A percentile compares a stretch with the other conserved stretches of the same genome.
Evolutionary conservation across 2,888 invertebrate genomes (phyloP).

Genomic region (Stenchaetothrips biformis): DNA sequence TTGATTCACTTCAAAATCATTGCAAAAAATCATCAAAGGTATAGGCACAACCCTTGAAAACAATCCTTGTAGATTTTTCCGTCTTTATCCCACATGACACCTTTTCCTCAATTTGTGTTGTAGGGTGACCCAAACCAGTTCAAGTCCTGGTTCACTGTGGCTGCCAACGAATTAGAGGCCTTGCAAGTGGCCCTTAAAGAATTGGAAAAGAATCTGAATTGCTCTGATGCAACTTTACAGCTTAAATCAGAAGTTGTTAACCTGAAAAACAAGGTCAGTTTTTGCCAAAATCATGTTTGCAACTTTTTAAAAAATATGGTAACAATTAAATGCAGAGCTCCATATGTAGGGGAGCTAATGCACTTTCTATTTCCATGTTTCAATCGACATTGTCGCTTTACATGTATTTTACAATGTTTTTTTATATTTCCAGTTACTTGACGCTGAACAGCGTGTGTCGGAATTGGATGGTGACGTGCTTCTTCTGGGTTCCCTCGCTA

Average conservation of each 20-base stretch:
- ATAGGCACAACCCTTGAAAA: too few relatives aligned
- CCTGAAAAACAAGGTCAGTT: conserved; percentile 62
- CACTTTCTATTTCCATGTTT: background rate
- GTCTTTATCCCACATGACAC: too few relatives aligned
- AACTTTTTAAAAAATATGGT: background rate
- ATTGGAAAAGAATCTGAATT: conserved; percentile 60
- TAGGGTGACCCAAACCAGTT: conserved; percentile 49
- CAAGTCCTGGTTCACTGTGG: conserved; percentile 70
- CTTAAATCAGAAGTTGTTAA: conserved; percentile 68
- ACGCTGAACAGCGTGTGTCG: conserved; percentile 64
- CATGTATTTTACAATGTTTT: conserved; percentile 27
- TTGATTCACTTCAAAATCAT: conserved; percentile 66
- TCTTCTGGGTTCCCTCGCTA: conserved; percentile 64
- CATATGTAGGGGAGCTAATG: too few relatives aligned
- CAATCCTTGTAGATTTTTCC: too few relatives aligned
- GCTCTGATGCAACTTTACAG: conserved; percentile 64
- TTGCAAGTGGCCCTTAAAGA: conserved; percentile 65
- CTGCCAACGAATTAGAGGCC: conserved; percentile 67
- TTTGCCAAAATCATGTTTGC: background rate
- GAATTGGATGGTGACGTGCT: conserved; percentile 69
- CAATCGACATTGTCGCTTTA: background rate
- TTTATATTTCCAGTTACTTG: conserved; percentile 48
- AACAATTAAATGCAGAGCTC: too few relatives aligned
- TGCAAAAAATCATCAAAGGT: conserved; percentile 3
- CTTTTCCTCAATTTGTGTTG: conserved; percentile 41